phyloP scores from a whole-genome alignment of 1,140 invertebrate genomes.

The Halesus radiatus region DNA sequence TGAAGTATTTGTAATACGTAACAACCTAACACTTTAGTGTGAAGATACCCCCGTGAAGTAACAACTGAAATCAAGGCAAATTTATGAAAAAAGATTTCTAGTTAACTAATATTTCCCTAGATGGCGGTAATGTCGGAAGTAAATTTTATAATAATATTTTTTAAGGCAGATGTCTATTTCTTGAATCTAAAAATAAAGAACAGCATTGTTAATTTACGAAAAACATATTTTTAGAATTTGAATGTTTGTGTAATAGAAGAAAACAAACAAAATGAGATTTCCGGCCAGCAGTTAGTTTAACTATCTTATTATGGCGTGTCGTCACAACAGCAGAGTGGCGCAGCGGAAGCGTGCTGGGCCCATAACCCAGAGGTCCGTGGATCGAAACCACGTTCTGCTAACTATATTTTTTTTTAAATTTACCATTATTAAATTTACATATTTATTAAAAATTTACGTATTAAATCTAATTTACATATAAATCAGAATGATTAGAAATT shows the following conservation, averaged over 20 bases:
- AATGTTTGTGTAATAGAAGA: not conserved
- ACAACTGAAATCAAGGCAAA: no score
- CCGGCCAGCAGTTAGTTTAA: not conserved
- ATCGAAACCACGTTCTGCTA: constrained; percentile 97
- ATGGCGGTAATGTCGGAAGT: constrained; percentile 17
- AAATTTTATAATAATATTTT: not conserved
- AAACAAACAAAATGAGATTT: not conserved
- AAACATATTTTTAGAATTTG: not conserved
- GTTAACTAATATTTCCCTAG: not conserved
- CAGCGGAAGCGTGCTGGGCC: constrained; percentile 93
- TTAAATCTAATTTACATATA: not conserved
- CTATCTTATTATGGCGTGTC: not conserved
- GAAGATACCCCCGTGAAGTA: no score
- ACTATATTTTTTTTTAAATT: constrained; percentile 47
- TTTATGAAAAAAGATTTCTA: no score
- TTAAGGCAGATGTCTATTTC: not conserved
- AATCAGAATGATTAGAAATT: no score
- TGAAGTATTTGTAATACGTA: no score
- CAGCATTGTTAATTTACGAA: not conserved
- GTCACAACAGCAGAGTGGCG: constrained; percentile 83
- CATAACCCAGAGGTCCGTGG: constrained; percentile 96
- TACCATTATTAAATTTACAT: not conserved
- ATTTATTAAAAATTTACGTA: not conserved
- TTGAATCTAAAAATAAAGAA: not conserved
- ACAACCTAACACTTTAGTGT: no score